Evolutionary conservation across 2,888 invertebrate species (phyloP).

Genomic region (Chloroclysta siterata): DNA sequence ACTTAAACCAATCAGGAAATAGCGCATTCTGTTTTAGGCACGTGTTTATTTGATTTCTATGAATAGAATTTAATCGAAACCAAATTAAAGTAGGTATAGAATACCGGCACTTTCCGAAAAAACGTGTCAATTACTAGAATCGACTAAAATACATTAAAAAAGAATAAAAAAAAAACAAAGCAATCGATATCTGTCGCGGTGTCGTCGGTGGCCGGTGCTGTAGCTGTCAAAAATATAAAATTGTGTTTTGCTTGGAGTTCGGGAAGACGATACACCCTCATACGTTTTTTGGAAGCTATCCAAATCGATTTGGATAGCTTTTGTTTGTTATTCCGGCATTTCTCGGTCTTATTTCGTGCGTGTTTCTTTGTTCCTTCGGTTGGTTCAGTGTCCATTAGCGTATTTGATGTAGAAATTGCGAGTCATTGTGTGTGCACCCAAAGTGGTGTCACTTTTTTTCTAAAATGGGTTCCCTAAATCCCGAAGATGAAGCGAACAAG

Average conservation of each 20-base stretch:
- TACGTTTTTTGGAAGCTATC: slow-evolving; percentile 64
- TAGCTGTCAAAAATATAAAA: not conserved
- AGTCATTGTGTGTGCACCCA: slow-evolving; percentile 33
- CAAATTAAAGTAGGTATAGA: no score
- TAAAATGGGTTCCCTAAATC: slow-evolving; percentile 62
- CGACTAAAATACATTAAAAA: not conserved
- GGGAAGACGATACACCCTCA: not conserved
- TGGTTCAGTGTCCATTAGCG: slow-evolving; percentile 45
- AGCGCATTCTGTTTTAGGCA: no score
- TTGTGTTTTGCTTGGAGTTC: not conserved
- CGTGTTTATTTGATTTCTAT: no score
- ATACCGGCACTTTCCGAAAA: no score
- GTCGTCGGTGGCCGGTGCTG: not conserved
- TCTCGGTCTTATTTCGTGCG: slow-evolving; percentile 49
- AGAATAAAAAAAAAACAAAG: not conserved
- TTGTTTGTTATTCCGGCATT: slow-evolving; percentile 54
- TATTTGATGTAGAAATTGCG: slow-evolving; percentile 35
- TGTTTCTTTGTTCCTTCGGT: slow-evolving; percentile 58
- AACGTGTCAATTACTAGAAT: no score
- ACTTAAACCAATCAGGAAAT: no score
- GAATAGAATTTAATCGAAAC: no score
- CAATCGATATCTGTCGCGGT: not conserved
- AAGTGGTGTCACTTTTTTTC: slow-evolving; percentile 25
- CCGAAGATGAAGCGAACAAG: slow-evolving; percentile 50
- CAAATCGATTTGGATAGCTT: slow-evolving; percentile 46